A percentile compares a stretch with the other conserved stretches of the same genome.
These are phyloP conservation scores for Drosophila aff. DNA, from an alignment of 1,140 invertebrate species.

Conservation along the genomic window DNA sequence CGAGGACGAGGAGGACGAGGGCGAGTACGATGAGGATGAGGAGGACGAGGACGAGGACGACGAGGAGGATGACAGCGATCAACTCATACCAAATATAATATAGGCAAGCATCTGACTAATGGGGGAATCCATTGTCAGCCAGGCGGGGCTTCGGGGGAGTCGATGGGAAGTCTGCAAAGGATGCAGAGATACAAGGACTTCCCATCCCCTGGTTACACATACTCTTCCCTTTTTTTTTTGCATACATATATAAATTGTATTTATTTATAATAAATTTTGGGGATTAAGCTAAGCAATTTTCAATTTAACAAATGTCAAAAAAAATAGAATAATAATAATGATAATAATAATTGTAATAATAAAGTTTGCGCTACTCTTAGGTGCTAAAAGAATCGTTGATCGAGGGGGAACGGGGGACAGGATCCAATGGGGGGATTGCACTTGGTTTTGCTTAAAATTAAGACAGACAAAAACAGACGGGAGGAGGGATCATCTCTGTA, in stretches of 20 bases:
- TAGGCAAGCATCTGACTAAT: slow-evolving; percentile 39
- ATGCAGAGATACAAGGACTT: no score
- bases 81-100: slow-evolving; percentile 81
- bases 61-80: slow-evolving; percentile 74
- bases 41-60: slow-evolving; percentile 70
- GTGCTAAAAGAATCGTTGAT: slow-evolving; percentile 15
- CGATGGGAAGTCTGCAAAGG: not conserved
- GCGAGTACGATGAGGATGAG: slow-evolving; percentile 61
- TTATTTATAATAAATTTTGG: slow-evolving; percentile 60
- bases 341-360: slow-evolving; percentile 45
- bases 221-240: slow-evolving; percentile 7
- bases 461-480: slow-evolving; percentile 8
- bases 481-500: slow-evolving; percentile 10
- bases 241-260: slow-evolving; percentile 63
- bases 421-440: slow-evolving; percentile 45
- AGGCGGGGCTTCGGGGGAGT: not conserved
- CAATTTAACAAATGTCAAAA: slow-evolving; percentile 65
- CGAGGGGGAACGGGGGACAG: not conserved
- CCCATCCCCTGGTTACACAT: not conserved
- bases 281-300: slow-evolving; percentile 66
- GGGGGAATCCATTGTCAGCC: slow-evolving; percentile 6
- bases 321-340: slow-evolving; percentile 38
- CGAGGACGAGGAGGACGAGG: slow-evolving; percentile 66
- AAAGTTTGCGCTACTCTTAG: slow-evolving; percentile 43
- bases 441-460: slow-evolving; percentile 55